A percentile compares a stretch with the other conserved stretches of the same genome.
phyloP scores from a whole-genome alignment of 2,113 vertebrate species.

The Porphyrio hochstetteri region DNA sequence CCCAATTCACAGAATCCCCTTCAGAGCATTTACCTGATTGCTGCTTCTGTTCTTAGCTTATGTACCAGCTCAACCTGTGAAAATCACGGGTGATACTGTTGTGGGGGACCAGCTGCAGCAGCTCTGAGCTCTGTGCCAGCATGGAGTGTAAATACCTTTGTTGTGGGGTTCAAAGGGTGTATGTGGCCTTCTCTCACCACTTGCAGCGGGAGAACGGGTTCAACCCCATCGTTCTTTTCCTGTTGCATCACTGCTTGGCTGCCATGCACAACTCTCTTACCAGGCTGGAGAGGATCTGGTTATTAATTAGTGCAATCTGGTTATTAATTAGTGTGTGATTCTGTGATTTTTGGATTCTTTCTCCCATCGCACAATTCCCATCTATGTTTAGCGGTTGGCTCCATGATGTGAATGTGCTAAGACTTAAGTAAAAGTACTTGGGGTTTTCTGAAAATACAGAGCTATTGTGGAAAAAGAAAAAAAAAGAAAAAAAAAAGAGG shows the following conservation, averaged over 20 bases:
- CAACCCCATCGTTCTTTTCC: neutral
- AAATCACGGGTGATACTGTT: neutral
- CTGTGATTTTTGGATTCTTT: neutral
- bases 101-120: neutral
- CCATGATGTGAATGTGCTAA: accelerated
- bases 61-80: accelerated
- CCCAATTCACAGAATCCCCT: neutral
- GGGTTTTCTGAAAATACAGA: neutral
- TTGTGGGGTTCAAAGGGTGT: neutral
- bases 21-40: neutral
- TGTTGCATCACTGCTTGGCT: neutral
- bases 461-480: neutral
- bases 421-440: neutral
- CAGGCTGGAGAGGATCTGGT: neutral
- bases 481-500: neutral
- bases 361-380: accelerated
- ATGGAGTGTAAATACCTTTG: accelerated
- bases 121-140: neutral
- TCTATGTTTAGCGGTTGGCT: neutral
- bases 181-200: neutral
- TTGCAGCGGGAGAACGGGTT: neutral
- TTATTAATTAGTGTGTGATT: neutral
- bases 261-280: accelerated
- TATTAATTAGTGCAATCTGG: no score
- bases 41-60: neutral